Evolutionary conservation across 2,888 invertebrate genomes (phyloP).

Genomic region (Meteorus colon): DNA sequence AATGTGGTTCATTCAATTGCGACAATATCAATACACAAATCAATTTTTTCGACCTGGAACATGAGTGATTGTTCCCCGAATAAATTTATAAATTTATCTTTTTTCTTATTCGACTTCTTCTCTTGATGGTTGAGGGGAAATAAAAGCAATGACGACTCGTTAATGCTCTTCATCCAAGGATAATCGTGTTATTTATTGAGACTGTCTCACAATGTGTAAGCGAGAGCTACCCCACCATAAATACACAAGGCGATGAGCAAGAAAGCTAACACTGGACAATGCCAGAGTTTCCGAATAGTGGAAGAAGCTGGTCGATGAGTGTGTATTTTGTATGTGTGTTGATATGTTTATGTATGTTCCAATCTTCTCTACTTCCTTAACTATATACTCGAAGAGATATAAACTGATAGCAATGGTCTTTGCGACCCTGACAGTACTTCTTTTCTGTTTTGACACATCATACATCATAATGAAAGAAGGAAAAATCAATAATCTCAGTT

Average conservation of each 20-base stretch:
- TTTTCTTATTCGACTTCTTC: conserved; percentile 12
- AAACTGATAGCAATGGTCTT: neutral
- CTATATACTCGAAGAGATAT: neutral
- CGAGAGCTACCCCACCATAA: neutral
- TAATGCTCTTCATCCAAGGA: conserved; percentile 35
- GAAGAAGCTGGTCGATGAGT: conserved; percentile 19
- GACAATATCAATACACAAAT: neutral
- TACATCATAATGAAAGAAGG: neutral
- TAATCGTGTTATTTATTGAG: conserved; percentile 44
- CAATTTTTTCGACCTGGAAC: neutral
- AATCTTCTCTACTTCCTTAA: neutral
- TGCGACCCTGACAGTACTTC: neutral
- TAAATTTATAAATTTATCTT: neutral
- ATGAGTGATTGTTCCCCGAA: neutral
- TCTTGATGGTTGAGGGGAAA: conserved; percentile 5
- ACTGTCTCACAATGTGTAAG: conserved; percentile 14
- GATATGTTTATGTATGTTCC: neutral
- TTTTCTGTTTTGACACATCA: neutral
- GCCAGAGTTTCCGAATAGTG: conserved; percentile 22
- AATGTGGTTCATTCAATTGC: neutral
- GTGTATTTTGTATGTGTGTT: neutral
- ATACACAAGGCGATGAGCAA: neutral
- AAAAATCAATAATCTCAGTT: conserved; percentile 29
- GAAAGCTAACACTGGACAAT: conserved; percentile 38
- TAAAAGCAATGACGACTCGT: conserved; percentile 30